Base-by-base conservation (phyloP, 2,113 vertebrate species). In the Myocastor coypus region DNA sequence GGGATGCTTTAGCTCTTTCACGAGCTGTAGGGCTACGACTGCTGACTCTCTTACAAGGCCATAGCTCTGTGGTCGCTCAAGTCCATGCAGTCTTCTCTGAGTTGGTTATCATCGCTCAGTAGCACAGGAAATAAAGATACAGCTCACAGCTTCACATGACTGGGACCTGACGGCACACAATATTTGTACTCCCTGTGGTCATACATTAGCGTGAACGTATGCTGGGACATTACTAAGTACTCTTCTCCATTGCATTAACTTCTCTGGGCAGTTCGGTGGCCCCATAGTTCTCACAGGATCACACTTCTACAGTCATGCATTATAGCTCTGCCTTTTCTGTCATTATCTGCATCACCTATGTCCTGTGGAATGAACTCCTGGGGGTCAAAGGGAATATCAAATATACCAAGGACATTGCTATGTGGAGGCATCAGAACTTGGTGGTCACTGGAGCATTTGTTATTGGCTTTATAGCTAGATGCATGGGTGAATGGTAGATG, bases 401-500 rank as follows among this genome's bases (percentile, higher is more conserved):
- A 32, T 3, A 40, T 0, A 16, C 10, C 4, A 0, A 2, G 0
- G 7, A 20, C 13, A 34, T 42, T 9, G 3, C 0, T 2, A 3
- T 9, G 4, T 4, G 61, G 26, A 22, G 4, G 0, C 1, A 50
- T 16, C n/a, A 20, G 0, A 22, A 8, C 28, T 4, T 57, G 20
- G 19, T 52, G 71, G 28, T 2, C 16, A 68, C 73, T 12, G 12
- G 77, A 83, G 9, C 0, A 34, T 52, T 8, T 2, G 0, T 46
- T 8, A 17, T 12, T 61, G 61, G 7, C 1, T 19, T 19, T 22
- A 0, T 57, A 8, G 14, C 3, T 42, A 28, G 2, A 32, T 22
- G 19, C 17, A 32, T 24, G 17, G 26, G 37, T 64, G 46, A 17
- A 7, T 2, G 7, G 42, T 10, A 30, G 14, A 32, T 32, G 57